Evolutionary conservation across 1,140 invertebrate genomes (phyloP), one percentile per base, ranked within the genome.

Genomic region (Vollenhovia emeryi): DNA sequence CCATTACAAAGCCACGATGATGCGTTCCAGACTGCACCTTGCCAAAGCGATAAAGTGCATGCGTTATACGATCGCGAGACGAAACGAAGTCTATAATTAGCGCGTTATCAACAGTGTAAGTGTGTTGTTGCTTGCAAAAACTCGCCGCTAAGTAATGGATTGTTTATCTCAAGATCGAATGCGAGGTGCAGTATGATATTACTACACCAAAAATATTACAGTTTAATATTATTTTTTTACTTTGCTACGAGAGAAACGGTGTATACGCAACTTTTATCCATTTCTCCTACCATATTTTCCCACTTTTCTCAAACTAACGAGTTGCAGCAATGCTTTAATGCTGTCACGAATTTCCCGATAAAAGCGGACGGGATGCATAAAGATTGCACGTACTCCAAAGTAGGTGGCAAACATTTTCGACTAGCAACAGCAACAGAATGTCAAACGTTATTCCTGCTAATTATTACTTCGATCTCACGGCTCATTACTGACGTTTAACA

Each of bases 221-320:
- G 43, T 57, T 52, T 68, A 27, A 79, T 68, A 69, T 68, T 71
- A 71, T 43, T 82, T 82, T 82, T 33, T 57, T 24, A 43, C 36
- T 9, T 27, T 11, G 27, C 24, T 30, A 24, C n/a, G 15, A 30
- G 15, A 66, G 40, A 18, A 75, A 27, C 21, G 43, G 24, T 43
- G 11, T 57, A 43, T 71, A 55, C 73, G 40, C 33, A 5, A n/a
- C n/a, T 40, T 48, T 68, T 13, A 68, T 40, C 36, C 18, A 43
- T 62, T 62, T 30, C 27, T 24, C 36, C 27, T 36, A 6, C n/a
- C 27, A n/a, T 30, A 33, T 60, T 33, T 45, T 40, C n/a, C 36
- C 33, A 13, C 8, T 75, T 36, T 36, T 45, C 57, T 76, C 55
- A 13, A 5, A 74, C 30, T 48, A 48, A 75, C 36, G 18, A 36